Evolutionary conservation across 2,888 invertebrate species (phyloP).

Genomic region (Drosophila aldrichi): DNA sequence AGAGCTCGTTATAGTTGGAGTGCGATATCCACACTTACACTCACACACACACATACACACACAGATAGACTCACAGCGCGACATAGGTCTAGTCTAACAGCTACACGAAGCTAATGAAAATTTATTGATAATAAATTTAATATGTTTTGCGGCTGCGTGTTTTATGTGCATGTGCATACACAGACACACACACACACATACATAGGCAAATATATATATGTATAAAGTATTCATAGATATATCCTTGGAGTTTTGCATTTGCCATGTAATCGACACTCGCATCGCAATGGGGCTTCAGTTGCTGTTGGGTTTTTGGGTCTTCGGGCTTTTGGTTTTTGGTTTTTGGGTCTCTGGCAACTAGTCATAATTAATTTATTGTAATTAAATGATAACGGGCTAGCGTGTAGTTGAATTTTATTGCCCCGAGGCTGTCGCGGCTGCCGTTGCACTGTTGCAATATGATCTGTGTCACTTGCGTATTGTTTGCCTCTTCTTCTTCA

Average conservation of each 20-base stretch:
- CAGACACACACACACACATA: conserved; percentile 1
- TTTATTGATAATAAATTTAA: conserved; percentile 84
- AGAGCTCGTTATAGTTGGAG: conserved; percentile 75
- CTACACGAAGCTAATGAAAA: conserved; percentile 83
- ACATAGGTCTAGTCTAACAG: conserved; percentile 51
- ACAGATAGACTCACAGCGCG: conserved; percentile 10
- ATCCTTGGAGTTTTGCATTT: conserved; percentile 70
- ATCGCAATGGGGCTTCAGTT: conserved; percentile 30
- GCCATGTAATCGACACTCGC: conserved; percentile 55
- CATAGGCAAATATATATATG: neutral
- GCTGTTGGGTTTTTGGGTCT: conserved; percentile 16
- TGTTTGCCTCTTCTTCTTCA: neutral
- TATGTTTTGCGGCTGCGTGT: conserved; percentile 77
- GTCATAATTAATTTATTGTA: conserved; percentile 77
- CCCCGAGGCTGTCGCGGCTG: conserved; percentile 12
- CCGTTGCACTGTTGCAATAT: conserved; percentile 55
- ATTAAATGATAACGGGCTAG: conserved; percentile 65
- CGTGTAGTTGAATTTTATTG: conserved; percentile 19
- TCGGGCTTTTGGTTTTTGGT: conserved; percentile 1
- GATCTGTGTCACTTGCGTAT: conserved; percentile 50
- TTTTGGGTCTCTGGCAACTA: conserved; percentile 24
- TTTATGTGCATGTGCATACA: conserved; percentile 49
- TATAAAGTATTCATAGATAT: conserved; percentile 38
- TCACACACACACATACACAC: conserved; percentile 13
- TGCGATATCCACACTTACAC: conserved; percentile 35